Evolutionary conservation across 2,797 vertebrate genomes (phyloP).

Genomic region (Morelia viridis): DNA sequence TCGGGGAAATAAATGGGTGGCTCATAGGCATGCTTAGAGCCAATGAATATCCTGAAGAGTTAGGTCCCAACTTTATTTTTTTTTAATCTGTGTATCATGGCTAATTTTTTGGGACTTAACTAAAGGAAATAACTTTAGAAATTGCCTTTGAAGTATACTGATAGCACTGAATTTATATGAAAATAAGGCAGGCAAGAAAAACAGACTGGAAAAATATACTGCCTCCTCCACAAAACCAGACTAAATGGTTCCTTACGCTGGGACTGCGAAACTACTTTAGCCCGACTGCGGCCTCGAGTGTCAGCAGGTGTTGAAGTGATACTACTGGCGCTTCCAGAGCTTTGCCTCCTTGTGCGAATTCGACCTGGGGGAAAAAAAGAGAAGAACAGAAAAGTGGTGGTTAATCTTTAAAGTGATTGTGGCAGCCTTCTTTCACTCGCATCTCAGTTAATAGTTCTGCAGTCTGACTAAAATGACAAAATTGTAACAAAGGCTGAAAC

Average conservation of each 20-base stretch:
- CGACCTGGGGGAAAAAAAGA: slow-evolving; percentile 76
- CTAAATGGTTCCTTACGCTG: slow-evolving; percentile 84
- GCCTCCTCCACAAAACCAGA: slow-evolving; percentile 11
- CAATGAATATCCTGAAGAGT: not conserved
- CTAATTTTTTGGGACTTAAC: not conserved
- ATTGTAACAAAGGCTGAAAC: not conserved
- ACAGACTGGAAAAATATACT: not conserved
- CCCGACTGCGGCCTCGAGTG: slow-evolving; percentile 91
- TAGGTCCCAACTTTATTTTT: not conserved
- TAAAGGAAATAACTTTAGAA: slow-evolving; percentile 2
- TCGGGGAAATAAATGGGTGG: too few relatives aligned
- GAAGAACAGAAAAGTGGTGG: not conserved
- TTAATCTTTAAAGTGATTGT: not conserved
- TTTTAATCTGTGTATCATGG: accelerated
- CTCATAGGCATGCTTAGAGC: not conserved
- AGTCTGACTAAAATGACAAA: not conserved
- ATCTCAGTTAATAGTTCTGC: not conserved
- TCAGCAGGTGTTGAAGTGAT: slow-evolving; percentile 82
- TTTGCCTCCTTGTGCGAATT: slow-evolving; percentile 91
- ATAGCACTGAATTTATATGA: not conserved
- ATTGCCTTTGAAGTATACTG: not conserved
- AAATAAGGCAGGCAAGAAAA: not conserved
- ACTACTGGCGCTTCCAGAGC: slow-evolving; percentile 85
- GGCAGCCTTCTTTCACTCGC: not conserved
- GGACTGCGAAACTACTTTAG: slow-evolving; percentile 97